Conservation (phyloP, 2,888 invertebrate genomes). For the Ectemnius continuus region DNA sequence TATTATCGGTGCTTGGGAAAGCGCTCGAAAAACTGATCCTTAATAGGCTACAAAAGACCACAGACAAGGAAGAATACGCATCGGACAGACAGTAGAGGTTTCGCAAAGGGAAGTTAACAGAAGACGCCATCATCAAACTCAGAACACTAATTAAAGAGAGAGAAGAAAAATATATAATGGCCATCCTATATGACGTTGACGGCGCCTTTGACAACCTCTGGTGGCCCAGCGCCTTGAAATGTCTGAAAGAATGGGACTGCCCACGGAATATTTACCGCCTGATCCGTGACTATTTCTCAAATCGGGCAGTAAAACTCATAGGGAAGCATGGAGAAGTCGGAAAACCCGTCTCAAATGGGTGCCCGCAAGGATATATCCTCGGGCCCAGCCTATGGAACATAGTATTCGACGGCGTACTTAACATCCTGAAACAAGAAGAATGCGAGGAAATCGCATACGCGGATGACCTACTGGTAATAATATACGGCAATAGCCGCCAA, state of each 20-base stretch:
- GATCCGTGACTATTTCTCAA: neutral
- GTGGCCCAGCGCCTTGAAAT: slow-evolving; percentile 4
- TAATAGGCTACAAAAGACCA: neutral
- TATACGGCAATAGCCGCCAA: neutral
- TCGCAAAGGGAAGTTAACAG: neutral
- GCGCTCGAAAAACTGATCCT: slow-evolving; percentile 2
- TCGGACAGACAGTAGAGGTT: neutral
- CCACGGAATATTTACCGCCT: neutral
- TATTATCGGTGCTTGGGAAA: slow-evolving; percentile 9
- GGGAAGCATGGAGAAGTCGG: neutral
- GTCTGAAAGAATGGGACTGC: neutral
- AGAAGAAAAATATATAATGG: neutral
- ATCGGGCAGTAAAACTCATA: neutral
- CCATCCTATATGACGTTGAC: neutral
- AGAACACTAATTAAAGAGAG: neutral
- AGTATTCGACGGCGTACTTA: neutral
- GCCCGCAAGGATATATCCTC: slow-evolving; percentile 2
- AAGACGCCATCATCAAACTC: neutral
- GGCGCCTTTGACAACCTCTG: slow-evolving; percentile 24
- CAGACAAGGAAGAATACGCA: neutral
- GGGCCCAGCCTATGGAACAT: neutral
- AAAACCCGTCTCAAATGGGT: neutral
- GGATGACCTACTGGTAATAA: neutral
- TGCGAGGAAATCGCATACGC: neutral
- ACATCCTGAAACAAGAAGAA: too few relatives aligned